phyloP scores from a whole-genome alignment of 2,888 invertebrate genomes.

The Enchytraeus crypticus region DNA sequence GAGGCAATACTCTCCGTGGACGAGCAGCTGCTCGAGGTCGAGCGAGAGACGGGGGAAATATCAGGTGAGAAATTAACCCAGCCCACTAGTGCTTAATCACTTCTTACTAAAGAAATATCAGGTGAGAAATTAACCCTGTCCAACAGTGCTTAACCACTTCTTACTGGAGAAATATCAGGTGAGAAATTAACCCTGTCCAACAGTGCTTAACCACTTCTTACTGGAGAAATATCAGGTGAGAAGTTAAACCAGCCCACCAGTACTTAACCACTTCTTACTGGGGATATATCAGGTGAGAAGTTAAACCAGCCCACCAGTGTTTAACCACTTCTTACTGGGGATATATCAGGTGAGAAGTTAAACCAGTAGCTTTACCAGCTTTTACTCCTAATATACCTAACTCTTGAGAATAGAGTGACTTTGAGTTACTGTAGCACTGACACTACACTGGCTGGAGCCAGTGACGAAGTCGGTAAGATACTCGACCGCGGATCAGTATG shows the following conservation, averaged over 20 bases:
- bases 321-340: background rate
- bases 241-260: background rate
- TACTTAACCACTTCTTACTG: background rate
- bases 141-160: background rate
- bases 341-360: no score
- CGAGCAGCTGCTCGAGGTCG: constrained; percentile 68
- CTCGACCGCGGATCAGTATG: no score
- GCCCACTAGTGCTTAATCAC: background rate
- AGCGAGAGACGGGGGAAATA: constrained; percentile 64
- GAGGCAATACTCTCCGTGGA: constrained; percentile 82
- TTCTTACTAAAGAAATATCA: constrained; percentile 55
- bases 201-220: background rate
- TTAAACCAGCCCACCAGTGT: no score
- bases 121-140: constrained; percentile 42
- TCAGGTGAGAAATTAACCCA: constrained; percentile 49
- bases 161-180: constrained; percentile 60
- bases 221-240: constrained; percentile 57
- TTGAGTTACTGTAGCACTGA: no score
- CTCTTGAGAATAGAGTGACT: no score
- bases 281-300: no score
- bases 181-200: background rate
- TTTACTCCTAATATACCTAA: no score
- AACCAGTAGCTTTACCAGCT: no score
- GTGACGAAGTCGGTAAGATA: no score
- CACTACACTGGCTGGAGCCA: no score